Conservation (phyloP, 2,888 invertebrate species). For the Theretra japonica region DNA sequence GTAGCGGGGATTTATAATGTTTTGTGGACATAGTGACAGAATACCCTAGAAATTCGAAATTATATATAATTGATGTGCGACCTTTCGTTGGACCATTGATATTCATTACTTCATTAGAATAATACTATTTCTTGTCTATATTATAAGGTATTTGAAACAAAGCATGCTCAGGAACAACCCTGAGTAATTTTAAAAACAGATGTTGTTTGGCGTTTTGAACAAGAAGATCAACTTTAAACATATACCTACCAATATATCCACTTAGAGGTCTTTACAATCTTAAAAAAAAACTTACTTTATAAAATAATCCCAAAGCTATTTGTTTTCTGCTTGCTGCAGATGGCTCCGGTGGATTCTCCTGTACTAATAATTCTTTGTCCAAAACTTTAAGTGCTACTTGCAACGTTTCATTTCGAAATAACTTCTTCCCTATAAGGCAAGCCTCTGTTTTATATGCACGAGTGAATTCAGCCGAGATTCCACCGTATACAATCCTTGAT, state of each 20-base stretch:
- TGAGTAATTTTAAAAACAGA: no score
- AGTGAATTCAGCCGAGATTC: conserved; percentile 73
- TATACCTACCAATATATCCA: no score
- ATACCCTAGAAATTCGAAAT: conserved; percentile 46
- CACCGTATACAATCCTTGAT: conserved; percentile 86
- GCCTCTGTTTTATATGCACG: conserved; percentile 83
- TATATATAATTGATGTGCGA: no score
- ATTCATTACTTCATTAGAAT: no score
- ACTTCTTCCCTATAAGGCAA: conserved; percentile 70
- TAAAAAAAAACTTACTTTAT: conserved; percentile 80
- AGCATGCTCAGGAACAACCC: no score
- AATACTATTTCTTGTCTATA: no score
- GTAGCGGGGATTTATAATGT: conserved; percentile 43
- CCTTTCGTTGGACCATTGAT: no score
- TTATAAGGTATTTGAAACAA: no score
- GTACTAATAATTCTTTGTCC: conserved; percentile 56
- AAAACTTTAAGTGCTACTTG: conserved; percentile 62
- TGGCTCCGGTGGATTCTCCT: conserved; percentile 77
- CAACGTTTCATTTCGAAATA: conserved; percentile 70
- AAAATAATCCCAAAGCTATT: conserved; percentile 82
- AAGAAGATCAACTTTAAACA: no score
- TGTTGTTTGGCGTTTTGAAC: no score
- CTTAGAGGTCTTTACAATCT: no score
- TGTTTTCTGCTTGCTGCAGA: conserved; percentile 84
- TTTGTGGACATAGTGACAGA: conserved; percentile 50